Evolutionary conservation across 1,140 invertebrate species (phyloP).

Genomic region (Drosophila aff.): DNA sequence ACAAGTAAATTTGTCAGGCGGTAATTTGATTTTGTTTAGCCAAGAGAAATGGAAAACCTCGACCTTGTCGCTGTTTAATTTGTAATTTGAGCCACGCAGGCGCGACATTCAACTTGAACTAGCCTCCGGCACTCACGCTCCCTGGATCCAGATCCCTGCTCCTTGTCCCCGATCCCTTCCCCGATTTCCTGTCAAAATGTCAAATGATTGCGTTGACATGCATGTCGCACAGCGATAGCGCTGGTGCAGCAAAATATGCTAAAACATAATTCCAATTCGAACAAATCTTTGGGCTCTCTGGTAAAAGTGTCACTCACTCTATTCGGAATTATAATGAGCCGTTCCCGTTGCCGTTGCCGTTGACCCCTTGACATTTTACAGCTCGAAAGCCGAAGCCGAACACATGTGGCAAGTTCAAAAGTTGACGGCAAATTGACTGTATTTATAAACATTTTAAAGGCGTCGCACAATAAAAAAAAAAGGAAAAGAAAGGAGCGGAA

Average conservation of each 20-base stretch:
- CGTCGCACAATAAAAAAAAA: slow-evolving; percentile 52
- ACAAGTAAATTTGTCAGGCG: slow-evolving; percentile 51
- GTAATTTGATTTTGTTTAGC: slow-evolving; percentile 53
- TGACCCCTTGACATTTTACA: slow-evolving; percentile 73
- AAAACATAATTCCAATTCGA: slow-evolving; percentile 53
- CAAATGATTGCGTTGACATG: slow-evolving; percentile 79
- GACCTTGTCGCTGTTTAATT: slow-evolving; percentile 45
- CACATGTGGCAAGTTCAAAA: slow-evolving; percentile 82
- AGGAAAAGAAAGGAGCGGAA: slow-evolving; percentile 4
- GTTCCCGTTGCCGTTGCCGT: slow-evolving; percentile 37
- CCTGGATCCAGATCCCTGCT: not conserved
- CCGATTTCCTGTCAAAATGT: slow-evolving; percentile 74
- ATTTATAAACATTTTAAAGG: slow-evolving; percentile 80
- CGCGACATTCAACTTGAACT: slow-evolving; percentile 54
- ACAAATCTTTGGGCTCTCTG: slow-evolving; percentile 32
- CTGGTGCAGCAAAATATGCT: slow-evolving; percentile 41
- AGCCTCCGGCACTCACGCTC: slow-evolving; percentile 33
- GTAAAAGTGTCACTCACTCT: slow-evolving; percentile 60
- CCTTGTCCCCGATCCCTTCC: not conserved
- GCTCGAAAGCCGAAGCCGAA: slow-evolving; percentile 56
- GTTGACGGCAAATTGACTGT: slow-evolving; percentile 82
- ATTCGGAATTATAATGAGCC: slow-evolving; percentile 53
- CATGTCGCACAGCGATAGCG: slow-evolving; percentile 42
- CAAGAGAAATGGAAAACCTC: slow-evolving; percentile 19
- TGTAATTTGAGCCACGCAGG: slow-evolving; percentile 61